Evolutionary conservation across 1,140 invertebrate genomes (phyloP).

Genomic region (Drosophila ananassae): DNA sequence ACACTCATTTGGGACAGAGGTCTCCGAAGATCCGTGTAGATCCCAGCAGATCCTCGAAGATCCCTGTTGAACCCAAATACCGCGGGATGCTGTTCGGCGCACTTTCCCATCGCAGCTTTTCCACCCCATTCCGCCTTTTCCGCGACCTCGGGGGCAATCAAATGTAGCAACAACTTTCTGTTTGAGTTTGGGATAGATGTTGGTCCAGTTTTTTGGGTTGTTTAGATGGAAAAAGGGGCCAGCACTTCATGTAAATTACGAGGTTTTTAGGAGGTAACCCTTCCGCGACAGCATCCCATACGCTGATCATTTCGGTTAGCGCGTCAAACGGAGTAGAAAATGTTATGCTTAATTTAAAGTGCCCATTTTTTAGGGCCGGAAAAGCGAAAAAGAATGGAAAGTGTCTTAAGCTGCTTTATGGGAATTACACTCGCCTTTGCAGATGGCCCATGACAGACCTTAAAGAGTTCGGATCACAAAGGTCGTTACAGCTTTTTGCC

Average conservation of each 20-base stretch:
- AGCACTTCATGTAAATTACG: slow-evolving; percentile 65
- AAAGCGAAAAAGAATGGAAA: slow-evolving; percentile 59
- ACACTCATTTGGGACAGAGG: slow-evolving; percentile 16
- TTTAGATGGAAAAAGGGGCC: slow-evolving; percentile 18
- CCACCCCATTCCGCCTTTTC: slow-evolving; percentile 10
- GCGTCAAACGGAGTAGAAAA: slow-evolving; percentile 52
- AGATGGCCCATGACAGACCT: slow-evolving; percentile 70
- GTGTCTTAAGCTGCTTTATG: slow-evolving; percentile 80
- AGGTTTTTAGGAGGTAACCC: slow-evolving; percentile 31
- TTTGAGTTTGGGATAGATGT: slow-evolving; percentile 45
- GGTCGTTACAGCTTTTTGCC: slow-evolving; percentile 58
- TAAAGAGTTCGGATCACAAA: slow-evolving; percentile 62
- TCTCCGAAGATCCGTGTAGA: background rate
- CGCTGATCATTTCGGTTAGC: slow-evolving; percentile 66
- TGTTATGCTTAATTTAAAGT: slow-evolving; percentile 68
- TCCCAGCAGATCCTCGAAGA: slow-evolving; percentile 35
- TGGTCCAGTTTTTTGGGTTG: slow-evolving; percentile 50
- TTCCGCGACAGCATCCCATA: slow-evolving; percentile 51
- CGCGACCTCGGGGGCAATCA: slow-evolving; percentile 42
- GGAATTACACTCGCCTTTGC: slow-evolving; percentile 74
- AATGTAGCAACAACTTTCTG: slow-evolving; percentile 55
- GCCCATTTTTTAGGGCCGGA: slow-evolving; percentile 62
- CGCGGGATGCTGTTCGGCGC: slow-evolving; percentile 41
- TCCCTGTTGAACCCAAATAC: background rate
- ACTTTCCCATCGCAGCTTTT: slow-evolving; percentile 50